Evolutionary conservation across 2,888 invertebrate genomes (phyloP), one percentile per base, ranked within the genome.

Genomic region (Ophioninae sp.): DNA sequence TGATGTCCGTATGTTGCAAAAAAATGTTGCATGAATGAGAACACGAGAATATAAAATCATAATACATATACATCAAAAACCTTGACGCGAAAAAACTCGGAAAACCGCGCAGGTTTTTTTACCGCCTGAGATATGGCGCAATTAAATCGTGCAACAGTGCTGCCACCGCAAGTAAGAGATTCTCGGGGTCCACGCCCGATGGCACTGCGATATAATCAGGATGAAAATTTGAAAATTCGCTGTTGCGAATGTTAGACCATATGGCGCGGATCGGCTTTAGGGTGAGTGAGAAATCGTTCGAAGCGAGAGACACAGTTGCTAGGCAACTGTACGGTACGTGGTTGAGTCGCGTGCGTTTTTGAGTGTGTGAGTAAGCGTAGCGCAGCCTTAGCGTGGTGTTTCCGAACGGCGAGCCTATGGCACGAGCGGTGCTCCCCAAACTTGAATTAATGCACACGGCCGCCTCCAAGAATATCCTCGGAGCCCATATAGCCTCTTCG

Each of bases 381-480:
- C 39, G 37, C 50, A 59, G 39, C 50, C 37, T 13, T 50, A 21
- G 68, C 68, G 57, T 39, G 70, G 41, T 50, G 44, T 62, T 74
- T 2, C 13, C 23, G 37, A 69, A 37, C 21, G 81, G 70, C 81
- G 83, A 69, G 56, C 79, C 61, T 68, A 81, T 87, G 88, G 87
- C 86, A 86, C 64, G 79, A 7, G 67, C 44, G 61, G 30, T 61
- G 87, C 88, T 85, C 85, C 88, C 87, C 87, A 85, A 89, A 89
- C 88, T 89, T 88, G 89, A 90, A 90, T 91, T 91, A 90, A 89
- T 90, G 89, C 86, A 89, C 90, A 85, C 87, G 87, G 82, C 83
- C 83, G 81, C 86, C 89, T 88, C 91, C 88, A 90, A 90, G 90
- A 91, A 91, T 91, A 91, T 90, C 90, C 88, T 84, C 88, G 83